Base-by-base conservation (phyloP, 2,113 vertebrate genomes). In the Dipodomys ordii region DNA sequence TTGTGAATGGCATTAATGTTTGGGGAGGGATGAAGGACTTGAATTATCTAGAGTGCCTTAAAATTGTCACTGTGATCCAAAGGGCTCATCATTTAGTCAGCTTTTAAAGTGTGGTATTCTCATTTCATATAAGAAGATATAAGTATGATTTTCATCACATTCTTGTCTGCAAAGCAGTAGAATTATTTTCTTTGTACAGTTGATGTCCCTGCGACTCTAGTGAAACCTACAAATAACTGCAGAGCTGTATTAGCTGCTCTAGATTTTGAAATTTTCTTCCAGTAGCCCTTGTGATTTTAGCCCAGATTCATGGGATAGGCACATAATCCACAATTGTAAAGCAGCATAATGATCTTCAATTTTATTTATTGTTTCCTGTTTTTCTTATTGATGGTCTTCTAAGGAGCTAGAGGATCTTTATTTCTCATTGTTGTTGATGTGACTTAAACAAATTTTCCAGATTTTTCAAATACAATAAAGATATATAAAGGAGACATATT, bases 51-150 rank as follows among this genome's bases (percentile, higher is more conserved):
- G 69, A 91, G 28, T n/a, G 49, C 35, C 79, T 96, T 90, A 28
- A 87, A 97, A 93, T 93, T 39, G 80, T 78, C 93, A 96, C 92
- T 84, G 69, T n/a, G 7, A 8, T 46, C 90, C 74, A 7, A 97
- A 96, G 57, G 69, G 44, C 74, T 96, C 67, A 77, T 96, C 83
- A 79, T 12, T 32, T 49, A 73, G 57, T 79, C 90, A 35, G 0
- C 2, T 83, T 83, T 35, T 1, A 0, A 0, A 0, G 91, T 94
- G 94, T 92, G 49, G 35, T 94, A 92, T 78, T 79, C 44, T 64
- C 94, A n/a, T 28, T 88, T 49, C n/a, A n/a, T 2, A 7, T 71
- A 32, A 77, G 85, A 25, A 62, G 2, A 87, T 27, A 57, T 79
- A 92, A 39, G 19, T 4, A 0, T 20, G 7, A 76, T 1, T 86